Evolutionary conservation across 2,113 vertebrate genomes (phyloP), one percentile per base, ranked within the genome.

Genomic region (Plecturocebus donacophilus): DNA sequence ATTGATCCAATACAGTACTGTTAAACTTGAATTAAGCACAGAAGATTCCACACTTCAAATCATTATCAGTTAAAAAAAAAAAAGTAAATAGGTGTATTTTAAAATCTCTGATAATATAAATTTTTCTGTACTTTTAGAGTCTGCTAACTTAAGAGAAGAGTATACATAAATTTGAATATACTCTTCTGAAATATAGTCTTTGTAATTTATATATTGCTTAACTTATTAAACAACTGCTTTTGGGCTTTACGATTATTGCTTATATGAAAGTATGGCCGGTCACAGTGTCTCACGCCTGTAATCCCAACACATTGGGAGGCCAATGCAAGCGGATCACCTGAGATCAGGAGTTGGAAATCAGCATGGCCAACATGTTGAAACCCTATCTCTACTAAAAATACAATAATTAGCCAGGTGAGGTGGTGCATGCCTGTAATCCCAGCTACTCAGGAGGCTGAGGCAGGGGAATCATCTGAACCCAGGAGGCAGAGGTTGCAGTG

Each of bases 1-100:
- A 96, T 68, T 87, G 68, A 47, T 84, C 61, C 90, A 73, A 84
- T 80, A 66, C 52, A 77, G 45, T 81, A 94, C 25, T 91, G 56
- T 75, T 91, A 97, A 90, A 94, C 54, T 94, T 96, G 88, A 97
- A 81, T 90, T 52, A 96, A 90, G 82, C 71, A 84, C 4, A 96
- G 85, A 96, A 82, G 94, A 80, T 23, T 94, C 64, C 54, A 94
- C 25, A 82, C 21, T 79, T 68, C n/a, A 96, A 96, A 96, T 94
- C 85, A 94, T 88, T 88, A 94, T 54, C 54, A 77, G 32, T 93
- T 54, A 30, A 79, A 96, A 90, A 80, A 42, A 79, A 96, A 90
- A 80, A 42, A 75, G n/a, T 64, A 52, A 94, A 94, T 0, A 92
- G 52, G 38, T 40, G 40, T 16, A 83, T 56, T 89, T 89, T 90